Conservation (phyloP, 2,888 invertebrate genomes). For the Autographa gamma region DNA sequence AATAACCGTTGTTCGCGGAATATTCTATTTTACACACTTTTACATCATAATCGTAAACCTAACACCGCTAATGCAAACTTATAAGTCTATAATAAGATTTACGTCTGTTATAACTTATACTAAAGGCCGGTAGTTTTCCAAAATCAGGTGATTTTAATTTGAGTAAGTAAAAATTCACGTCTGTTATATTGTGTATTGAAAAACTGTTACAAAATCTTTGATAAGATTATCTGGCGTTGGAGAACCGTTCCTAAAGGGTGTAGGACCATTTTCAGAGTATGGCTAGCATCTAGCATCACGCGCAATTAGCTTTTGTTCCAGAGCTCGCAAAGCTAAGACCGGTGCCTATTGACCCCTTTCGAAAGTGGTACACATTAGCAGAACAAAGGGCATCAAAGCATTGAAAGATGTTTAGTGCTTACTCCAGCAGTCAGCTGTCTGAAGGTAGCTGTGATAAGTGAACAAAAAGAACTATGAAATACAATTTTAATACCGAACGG, state of each 20-base stretch:
- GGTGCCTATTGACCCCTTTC: constrained; percentile 12
- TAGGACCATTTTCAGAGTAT: constrained; percentile 20
- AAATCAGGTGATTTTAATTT: no score
- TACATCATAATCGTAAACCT: background rate
- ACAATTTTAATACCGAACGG: background rate
- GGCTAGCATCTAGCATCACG: constrained; percentile 19
- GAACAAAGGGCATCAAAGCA: constrained; percentile 2
- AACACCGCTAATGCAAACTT: background rate
- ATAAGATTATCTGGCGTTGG: no score
- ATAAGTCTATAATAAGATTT: background rate
- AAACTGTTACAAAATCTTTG: no score
- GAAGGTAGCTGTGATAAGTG: background rate
- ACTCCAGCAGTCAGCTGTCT: background rate
- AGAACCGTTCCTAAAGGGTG: constrained; percentile 14
- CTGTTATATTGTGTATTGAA: no score
- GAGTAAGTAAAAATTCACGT: no score
- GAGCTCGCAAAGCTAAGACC: background rate
- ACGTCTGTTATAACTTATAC: no score
- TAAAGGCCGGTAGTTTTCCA: no score
- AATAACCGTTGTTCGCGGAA: constrained; percentile 7
- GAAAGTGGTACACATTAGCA: background rate
- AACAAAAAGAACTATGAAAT: background rate
- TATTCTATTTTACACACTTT: no score
- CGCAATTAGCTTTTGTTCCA: constrained; percentile 31
- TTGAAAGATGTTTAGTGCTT: background rate